phyloP scores from a whole-genome alignment of 1,140 invertebrate species.

The Telenomus remus region DNA sequence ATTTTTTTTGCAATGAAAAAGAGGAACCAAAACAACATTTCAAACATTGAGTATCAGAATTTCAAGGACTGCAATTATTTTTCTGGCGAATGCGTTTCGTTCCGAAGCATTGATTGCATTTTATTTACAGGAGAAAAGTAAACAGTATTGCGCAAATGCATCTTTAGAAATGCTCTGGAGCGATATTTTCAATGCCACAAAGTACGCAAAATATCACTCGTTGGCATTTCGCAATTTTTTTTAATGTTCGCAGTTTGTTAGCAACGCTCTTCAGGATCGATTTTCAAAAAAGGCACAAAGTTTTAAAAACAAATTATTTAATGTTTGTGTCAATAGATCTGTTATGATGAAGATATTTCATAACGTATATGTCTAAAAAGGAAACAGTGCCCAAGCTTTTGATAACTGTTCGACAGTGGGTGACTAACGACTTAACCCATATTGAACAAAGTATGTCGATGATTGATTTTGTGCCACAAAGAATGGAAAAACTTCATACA shows the following conservation, averaged over 20 bases:
- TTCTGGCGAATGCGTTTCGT: constrained; percentile 4
- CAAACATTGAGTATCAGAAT: no score
- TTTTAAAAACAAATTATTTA: constrained; percentile 17
- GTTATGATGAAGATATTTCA: constrained; percentile 26
- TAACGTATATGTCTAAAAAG: constrained; percentile 21
- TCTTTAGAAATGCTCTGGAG: constrained; percentile 38
- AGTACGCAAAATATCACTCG: constrained; percentile 43
- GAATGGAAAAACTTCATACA: constrained; percentile 54
- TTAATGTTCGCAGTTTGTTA: constrained; percentile 29
- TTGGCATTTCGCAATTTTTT: constrained; percentile 40
- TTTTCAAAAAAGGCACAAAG: constrained; percentile 7
- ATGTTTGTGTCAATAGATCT: constrained; percentile 17
- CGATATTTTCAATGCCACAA: constrained; percentile 31
- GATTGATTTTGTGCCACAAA: constrained; percentile 50
- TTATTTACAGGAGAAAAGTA: constrained; percentile 10
- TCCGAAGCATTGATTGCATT: constrained; percentile 12
- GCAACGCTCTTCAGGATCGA: constrained; percentile 15
- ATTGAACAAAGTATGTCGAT: constrained; percentile 46
- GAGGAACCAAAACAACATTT: no score
- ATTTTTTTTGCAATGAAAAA: no score
- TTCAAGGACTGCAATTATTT: neutral
- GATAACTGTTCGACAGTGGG: constrained; percentile 51
- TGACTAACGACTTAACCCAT: constrained; percentile 48
- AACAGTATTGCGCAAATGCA: constrained; percentile 13
- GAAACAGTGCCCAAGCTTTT: constrained; percentile 24